A percentile compares a stretch with the other conserved stretches of the same genome.
phyloP scores from a whole-genome alignment of 2,113 vertebrate genomes.

The Nanorana parkeri region DNA sequence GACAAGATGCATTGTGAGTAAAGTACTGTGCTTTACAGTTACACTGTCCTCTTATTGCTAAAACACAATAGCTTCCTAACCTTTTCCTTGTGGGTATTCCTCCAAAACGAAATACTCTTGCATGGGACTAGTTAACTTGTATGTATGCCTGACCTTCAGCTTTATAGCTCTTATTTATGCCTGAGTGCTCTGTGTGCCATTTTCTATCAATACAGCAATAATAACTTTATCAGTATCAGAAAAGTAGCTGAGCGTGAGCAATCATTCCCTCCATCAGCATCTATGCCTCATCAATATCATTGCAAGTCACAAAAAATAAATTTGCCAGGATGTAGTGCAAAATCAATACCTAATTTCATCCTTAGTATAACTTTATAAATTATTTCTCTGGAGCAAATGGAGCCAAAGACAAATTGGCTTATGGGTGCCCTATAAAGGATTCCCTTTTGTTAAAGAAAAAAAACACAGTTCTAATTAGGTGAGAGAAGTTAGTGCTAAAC shows the following conservation, averaged over 20 bases:
- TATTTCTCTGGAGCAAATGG: conserved; percentile 38
- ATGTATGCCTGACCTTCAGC: conserved; percentile 47
- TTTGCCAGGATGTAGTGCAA: conserved; percentile 48
- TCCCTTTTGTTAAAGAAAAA: conserved; percentile 12
- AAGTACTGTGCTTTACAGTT: neutral
- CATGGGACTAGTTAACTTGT: neutral
- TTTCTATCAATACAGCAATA: conserved; percentile 54
- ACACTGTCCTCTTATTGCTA: neutral
- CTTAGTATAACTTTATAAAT: conserved; percentile 53
- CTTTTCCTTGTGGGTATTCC: neutral
- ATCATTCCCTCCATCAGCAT: conserved; percentile 49
- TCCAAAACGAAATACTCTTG: neutral
- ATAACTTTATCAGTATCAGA: conserved; percentile 53
- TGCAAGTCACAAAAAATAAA: conserved; percentile 44
- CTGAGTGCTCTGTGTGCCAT: neutral
- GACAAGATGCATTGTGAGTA: neutral
- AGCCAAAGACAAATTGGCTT: conserved; percentile 28
- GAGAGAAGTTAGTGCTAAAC: conserved; percentile 5
- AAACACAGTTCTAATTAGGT: conserved; percentile 31
- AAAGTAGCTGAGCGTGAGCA: conserved; percentile 27
- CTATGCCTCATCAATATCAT: conserved; percentile 55
- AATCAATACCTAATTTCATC: conserved; percentile 57
- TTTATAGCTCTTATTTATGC: conserved; percentile 45
- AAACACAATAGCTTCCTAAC: neutral
- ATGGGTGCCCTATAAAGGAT: conserved; percentile 27